A percentile compares a stretch with the other conserved stretches of the same genome.
Conservation (phyloP, 2,797 vertebrate species). For the Kryptolebias ocellatus region DNA sequence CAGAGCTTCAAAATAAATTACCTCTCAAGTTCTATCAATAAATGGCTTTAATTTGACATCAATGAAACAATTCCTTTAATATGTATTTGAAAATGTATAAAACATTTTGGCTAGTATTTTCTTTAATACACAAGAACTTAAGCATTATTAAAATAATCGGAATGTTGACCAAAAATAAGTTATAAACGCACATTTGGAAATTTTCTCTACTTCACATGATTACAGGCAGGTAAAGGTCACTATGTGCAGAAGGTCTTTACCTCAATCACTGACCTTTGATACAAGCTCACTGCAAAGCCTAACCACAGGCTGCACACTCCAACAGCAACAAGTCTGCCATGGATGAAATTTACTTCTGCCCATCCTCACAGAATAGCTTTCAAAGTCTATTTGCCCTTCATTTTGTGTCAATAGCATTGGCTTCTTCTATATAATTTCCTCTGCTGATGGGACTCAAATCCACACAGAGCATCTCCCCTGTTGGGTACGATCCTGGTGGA, state of each 20-base stretch:
- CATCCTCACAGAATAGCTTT: constrained; percentile 35
- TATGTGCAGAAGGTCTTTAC: constrained; percentile 25
- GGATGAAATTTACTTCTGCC: constrained; percentile 32
- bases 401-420: constrained; percentile 38
- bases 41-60: too few species aligned
- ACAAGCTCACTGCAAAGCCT: constrained; percentile 9
- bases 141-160: not conserved
- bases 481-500: constrained; percentile 38
- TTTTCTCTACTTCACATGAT: constrained; percentile 23
- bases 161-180: not conserved
- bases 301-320: constrained; percentile 33
- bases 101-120: too few species aligned
- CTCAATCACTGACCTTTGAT: constrained; percentile 29
- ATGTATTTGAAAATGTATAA: not conserved
- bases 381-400: constrained; percentile 31
- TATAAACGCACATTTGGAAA: constrained; percentile 2
- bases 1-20: too few species aligned
- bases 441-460: constrained; percentile 22
- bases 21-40: too few species aligned
- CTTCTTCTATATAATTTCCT: constrained; percentile 6
- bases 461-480: constrained; percentile 17
- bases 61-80: not conserved
- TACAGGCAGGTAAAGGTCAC: constrained; percentile 4
- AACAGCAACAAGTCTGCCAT: constrained; percentile 27
- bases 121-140: not conserved